Base-by-base conservation (phyloP, 2,888 invertebrate genomes). In the Callyntrura guangdongensis region DNA sequence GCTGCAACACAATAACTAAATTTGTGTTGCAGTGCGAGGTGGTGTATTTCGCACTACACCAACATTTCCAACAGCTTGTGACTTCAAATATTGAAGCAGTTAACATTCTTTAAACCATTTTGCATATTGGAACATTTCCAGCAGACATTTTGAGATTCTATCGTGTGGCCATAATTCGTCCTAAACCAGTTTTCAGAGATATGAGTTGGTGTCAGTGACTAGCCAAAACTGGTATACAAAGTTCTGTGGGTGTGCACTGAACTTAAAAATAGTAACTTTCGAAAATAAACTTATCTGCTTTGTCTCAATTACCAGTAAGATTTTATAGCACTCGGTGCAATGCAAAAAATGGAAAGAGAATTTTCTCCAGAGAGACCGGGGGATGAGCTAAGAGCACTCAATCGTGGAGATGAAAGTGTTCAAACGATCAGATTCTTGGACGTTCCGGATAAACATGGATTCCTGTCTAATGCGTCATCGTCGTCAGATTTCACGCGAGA, bases 301-400 rank as follows among this genome's bases (percentile, higher is more conserved):
- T 17, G 14, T 5, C 17, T 14, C 53, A 9, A 2, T 53, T 9
- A 53, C 14, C 53, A 2, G 11, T 53, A n/a, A 56, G 56, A n/a
- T 0, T 72, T 36, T 61, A 3, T 12, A 45, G 36, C 45, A 22
- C 49, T 67, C 5, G 9, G 22, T n/a, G 12, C 45, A 45, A 93
- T 93, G 93, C 90, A 92, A 72, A 64, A 91, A 27, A 84, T 93
- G 72, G 93, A 92, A 27, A 56, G 92, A 27, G 93, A 93, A 22
- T 92, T 83, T 45, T 92, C 93, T 11, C 93, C 93, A 25, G 93
- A 93, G 36, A 64, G 89, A 45, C 85, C 85, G 12, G 93, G 93
- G 1, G 93, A 93, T 22, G 93, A 93, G 56, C 77, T 93, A 0
- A 49, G 93, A 45, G 93, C 93, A 0, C 45, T 93, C 20, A 93